These are phyloP conservation scores for Naso thynnoides DNA, from an alignment of 2,797 vertebrate species.

Conservation along the genomic window DNA sequence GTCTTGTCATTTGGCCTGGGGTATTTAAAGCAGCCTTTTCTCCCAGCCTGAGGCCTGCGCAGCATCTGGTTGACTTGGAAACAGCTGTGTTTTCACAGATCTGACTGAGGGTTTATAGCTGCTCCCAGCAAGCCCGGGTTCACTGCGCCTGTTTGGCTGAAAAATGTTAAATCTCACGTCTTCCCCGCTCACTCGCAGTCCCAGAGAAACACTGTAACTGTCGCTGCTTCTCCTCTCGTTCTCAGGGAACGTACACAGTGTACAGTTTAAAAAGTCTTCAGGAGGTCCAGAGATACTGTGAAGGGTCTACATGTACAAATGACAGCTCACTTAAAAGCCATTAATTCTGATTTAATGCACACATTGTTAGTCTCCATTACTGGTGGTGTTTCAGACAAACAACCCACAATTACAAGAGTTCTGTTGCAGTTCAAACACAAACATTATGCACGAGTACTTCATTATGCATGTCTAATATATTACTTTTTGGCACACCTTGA, in stretches of 20 bases:
- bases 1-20: slow-evolving; percentile 58
- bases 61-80: slow-evolving; percentile 84
- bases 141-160: slow-evolving; percentile 69
- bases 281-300: slow-evolving; percentile 10
- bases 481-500: no score
- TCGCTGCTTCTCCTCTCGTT: slow-evolving; percentile 47
- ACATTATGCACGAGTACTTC: slow-evolving; percentile 6
- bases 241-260: slow-evolving; percentile 27
- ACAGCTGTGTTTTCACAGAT: slow-evolving; percentile 83
- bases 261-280: background rate
- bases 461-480: no score
- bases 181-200: slow-evolving; percentile 14
- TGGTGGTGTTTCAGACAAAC: background rate
- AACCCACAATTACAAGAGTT: background rate
- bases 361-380: slow-evolving; percentile 1
- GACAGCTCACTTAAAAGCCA: slow-evolving; percentile 17
- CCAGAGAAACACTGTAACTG: slow-evolving; percentile 48
- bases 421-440: background rate
- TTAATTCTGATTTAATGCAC: slow-evolving; percentile 3
- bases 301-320: slow-evolving; percentile 26
- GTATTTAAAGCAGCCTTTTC: slow-evolving; percentile 64
- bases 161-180: slow-evolving; percentile 75
- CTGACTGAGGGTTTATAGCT: slow-evolving; percentile 75
- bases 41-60: slow-evolving; percentile 67
- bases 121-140: slow-evolving; percentile 66